Evolutionary conservation across 2,888 invertebrate species (phyloP), one percentile per base, ranked within the genome.

Genomic region (Agonum fuliginosum): DNA sequence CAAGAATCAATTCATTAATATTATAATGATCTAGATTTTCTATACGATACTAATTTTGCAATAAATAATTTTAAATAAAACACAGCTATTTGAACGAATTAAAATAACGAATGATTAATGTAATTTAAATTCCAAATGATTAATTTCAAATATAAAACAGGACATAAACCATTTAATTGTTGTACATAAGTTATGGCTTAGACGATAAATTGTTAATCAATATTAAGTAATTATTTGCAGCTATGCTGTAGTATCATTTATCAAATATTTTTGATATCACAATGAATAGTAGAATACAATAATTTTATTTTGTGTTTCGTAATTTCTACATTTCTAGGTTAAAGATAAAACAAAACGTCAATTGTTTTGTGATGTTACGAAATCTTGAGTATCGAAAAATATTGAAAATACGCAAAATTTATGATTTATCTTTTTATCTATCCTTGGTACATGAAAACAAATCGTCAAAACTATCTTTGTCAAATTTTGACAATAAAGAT

Each of bases 101-200:
- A 22, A 54, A 54, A 8, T 54, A 24, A 54, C 24, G 54, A 54
- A 54, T 54, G 54, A 54, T 24, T 54, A 54, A 54, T 54, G 54
- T 54, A 22, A 54, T 54, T 54, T 54, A 24, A 19, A 54, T 54
- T 54, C 24, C n/a, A 54, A 54, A 54, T 54, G 54, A 54, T 24
- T 54, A n/a, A 54, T 54, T 54, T 24, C 4, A 54, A 54, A 54
- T 54, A 54, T 12, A 54, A 24, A 20, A 22, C 54, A 8, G 51
- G 24, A 51, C 2, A 34, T 34, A 22, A 51, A 22, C 20, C 22
- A 24, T n/a, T 22, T 54, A 54, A 54, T 54, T 54, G 54, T 54
- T 12, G 10, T 24, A 54, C 22, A 27, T 20, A 22, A 54, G 8
- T 37, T 37, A 37, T 37, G 12, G 37, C n/a, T 1, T 54, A 54